A percentile compares a stretch with the other conserved stretches of the same genome.
Evolutionary conservation across 2,888 invertebrate genomes (phyloP).

Genomic region (Cosmopolites sordidus): DNA sequence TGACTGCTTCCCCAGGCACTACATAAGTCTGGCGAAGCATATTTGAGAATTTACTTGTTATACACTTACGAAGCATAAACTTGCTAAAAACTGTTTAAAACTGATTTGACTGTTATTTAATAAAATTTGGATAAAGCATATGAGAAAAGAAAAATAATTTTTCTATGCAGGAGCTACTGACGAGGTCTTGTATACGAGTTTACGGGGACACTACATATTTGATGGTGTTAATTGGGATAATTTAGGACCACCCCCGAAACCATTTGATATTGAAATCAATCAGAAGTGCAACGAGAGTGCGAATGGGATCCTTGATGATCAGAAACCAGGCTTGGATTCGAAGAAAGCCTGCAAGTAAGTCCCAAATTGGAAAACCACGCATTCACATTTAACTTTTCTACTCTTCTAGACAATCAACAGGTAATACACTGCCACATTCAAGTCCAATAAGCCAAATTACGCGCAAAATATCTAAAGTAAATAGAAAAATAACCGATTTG

Average conservation of each 20-base stretch:
- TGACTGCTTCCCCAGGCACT: too few relatives aligned
- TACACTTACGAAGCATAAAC: too few relatives aligned
- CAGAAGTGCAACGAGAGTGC: slow-evolving; percentile 55
- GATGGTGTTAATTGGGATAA: slow-evolving; percentile 75
- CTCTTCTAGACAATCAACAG: slow-evolving; percentile 20
- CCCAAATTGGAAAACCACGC: too few relatives aligned
- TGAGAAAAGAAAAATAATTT: too few relatives aligned
- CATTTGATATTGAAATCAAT: slow-evolving; percentile 59
- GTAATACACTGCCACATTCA: slow-evolving; percentile 17
- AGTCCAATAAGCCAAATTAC: slow-evolving; percentile 17
- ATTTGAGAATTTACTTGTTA: too few relatives aligned
- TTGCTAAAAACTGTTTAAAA: too few relatives aligned
- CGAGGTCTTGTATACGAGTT: slow-evolving; percentile 69
- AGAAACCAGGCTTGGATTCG: slow-evolving; percentile 85
- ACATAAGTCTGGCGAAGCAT: too few relatives aligned
- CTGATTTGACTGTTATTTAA: too few relatives aligned
- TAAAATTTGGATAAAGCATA: too few relatives aligned
- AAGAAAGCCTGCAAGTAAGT: slow-evolving; percentile 60
- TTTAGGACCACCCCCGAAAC: slow-evolving; percentile 76
- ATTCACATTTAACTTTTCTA: not conserved
- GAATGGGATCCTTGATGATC: slow-evolving; percentile 69
- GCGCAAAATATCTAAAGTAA: slow-evolving; percentile 42
- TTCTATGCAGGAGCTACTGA: slow-evolving; percentile 65
- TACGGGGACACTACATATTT: slow-evolving; percentile 86
- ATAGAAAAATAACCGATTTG: slow-evolving; percentile 58